Evolutionary conservation across 2,888 invertebrate genomes (phyloP).

Genomic region (Onthophagus sagittarius): DNA sequence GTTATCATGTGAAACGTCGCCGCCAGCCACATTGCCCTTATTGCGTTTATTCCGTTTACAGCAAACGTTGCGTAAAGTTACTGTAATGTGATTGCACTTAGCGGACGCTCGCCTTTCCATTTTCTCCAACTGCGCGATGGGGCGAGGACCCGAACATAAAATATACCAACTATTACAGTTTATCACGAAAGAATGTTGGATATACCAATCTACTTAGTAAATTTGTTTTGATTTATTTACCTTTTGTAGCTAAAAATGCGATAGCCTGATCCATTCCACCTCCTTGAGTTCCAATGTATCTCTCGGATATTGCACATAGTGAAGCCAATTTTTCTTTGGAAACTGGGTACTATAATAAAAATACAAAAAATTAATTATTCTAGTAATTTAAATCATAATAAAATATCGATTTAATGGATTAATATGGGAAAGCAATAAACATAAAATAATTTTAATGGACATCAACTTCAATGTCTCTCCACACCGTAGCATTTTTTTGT

Average conservation of each 20-base stretch:
- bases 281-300: slow-evolving; percentile 94
- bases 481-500: no score
- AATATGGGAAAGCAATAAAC: no score
- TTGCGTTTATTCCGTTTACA: neutral
- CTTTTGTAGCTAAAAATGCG: slow-evolving; percentile 81
- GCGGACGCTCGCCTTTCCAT: neutral
- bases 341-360: slow-evolving; percentile 34
- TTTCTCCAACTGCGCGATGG: neutral
- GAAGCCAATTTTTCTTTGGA: slow-evolving; percentile 62
- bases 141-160: neutral
- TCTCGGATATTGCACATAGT: slow-evolving; percentile 85
- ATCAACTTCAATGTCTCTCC: no score
- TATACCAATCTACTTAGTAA: neutral
- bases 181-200: neutral
- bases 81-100: neutral
- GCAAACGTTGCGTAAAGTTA: neutral
- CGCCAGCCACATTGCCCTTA: neutral
- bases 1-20: neutral
- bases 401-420: neutral
- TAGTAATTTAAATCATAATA: neutral
- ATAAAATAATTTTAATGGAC: no score
- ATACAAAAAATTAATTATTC: neutral
- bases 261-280: slow-evolving; percentile 99
- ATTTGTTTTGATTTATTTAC: slow-evolving; percentile 41
- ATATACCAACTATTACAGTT: neutral